These are phyloP conservation scores for Siniperca knerii DNA, from an alignment of 2,113 vertebrate species.

Conservation along the genomic window DNA sequence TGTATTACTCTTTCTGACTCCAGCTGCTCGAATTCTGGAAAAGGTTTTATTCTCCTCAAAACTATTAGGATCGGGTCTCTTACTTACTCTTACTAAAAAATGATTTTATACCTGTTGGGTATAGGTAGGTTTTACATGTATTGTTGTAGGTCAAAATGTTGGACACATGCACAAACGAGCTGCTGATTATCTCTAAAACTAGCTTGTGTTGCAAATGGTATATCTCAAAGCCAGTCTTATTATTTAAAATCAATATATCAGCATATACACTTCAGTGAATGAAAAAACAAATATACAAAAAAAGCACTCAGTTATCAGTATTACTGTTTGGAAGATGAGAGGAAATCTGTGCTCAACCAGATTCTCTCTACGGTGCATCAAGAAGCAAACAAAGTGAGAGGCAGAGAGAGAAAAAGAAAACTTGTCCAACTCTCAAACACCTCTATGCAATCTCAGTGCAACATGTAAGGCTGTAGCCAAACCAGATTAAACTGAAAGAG, in stretches of 20 bases:
- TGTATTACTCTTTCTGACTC: background rate
- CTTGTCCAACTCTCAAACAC: constrained; percentile 10
- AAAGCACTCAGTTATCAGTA: background rate
- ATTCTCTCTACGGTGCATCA: background rate
- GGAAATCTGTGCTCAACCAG: background rate
- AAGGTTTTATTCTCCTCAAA: background rate
- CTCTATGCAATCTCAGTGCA: constrained; percentile 41
- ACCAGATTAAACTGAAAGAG: constrained; percentile 38
- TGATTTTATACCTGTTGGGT: background rate
- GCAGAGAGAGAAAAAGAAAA: background rate
- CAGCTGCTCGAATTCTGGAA: background rate
- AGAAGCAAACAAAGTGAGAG: constrained; percentile 20
- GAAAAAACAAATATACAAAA: background rate
- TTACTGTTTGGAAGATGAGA: background rate
- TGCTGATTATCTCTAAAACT: background rate
- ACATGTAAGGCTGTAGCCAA: constrained; percentile 18
- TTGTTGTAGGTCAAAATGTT: background rate
- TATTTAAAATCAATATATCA: background rate
- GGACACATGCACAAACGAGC: background rate
- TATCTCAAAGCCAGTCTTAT: background rate
- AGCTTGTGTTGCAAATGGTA: background rate
- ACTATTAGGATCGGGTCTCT: background rate
- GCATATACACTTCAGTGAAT: background rate
- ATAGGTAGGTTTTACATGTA: background rate
- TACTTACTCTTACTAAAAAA: no score